Base-by-base conservation (phyloP, 1,140 invertebrate genomes). In the Scaptodrosophila lebanonensis region DNA sequence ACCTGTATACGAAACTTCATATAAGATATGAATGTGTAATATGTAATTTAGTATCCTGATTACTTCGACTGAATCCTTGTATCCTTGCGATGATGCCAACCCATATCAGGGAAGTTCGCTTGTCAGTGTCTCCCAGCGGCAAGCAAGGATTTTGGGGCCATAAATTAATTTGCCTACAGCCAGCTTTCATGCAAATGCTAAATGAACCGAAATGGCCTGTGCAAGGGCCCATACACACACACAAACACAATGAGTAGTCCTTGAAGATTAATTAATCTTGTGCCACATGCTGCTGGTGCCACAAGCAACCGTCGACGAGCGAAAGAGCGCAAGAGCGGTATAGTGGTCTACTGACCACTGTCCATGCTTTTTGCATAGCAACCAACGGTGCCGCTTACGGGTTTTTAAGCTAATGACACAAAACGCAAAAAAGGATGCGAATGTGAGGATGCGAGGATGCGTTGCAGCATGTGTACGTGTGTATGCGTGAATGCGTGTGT, bases 211-310 rank as follows among this genome's bases (percentile, higher is more conserved):
- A 66, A 25, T 60, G 65, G 67, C 64, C 8, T 13, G 22, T 13
- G 12, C n/a, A 17, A 22, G 22, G 25, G 33, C 12, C 27, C 17
- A 12, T n/a, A 4, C 7, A 64, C 47, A 51, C 47, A 62, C 56
- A 60, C 72, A 59, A 44, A 39, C 64, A 68, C 66, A 82, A 82
- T 75, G 76, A 82, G 76, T n/a, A 63, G 59, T 85, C 83, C 83
- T 85, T 85, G 76, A 85, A 85, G 83, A 85, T 85, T 85, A 85
- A 85, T 85, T 85, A 85, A 85, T 85, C 83, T 85, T 76, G 70
- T 79, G 64, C 70, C 69, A 84, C 82, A 84, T 84, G 82, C 8
- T 38, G 44, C 44, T 50, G 49, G 44, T 52, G 53, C 48, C 57
- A 56, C 54, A 57, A 62, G 54, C 66, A 70, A 54, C 48, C 38